These are phyloP conservation scores for Caenorhabditis tropicalis DNA, from an alignment of 1,140 invertebrate species.

Conservation along the genomic window DNA sequence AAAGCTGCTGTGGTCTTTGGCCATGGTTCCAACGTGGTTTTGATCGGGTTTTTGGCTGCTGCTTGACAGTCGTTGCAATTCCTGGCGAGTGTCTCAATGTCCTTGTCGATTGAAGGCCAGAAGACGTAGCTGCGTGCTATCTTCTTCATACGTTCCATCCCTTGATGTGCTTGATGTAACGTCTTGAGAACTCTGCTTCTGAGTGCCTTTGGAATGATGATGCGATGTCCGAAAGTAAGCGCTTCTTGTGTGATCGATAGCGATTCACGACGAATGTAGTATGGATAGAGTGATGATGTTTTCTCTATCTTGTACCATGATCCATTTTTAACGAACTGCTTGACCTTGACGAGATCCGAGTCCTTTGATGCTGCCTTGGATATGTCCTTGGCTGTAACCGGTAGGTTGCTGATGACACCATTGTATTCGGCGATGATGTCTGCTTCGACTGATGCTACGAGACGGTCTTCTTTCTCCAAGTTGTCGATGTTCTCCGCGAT, in stretches of 20 bases:
- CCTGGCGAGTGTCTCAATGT: constrained; percentile 74
- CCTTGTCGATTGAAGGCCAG: constrained; percentile 74
- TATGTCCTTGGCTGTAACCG: neutral
- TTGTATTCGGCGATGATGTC: neutral
- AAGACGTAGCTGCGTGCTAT: constrained; percentile 71
- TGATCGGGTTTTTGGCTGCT: constrained; percentile 40
- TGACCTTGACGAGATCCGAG: neutral
- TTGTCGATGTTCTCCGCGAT: too few relatives aligned
- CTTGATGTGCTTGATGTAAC: constrained; percentile 67
- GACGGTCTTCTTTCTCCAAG: too few relatives aligned
- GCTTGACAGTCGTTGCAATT: constrained; percentile 72
- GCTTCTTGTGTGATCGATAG: constrained; percentile 53
- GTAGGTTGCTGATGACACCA: neutral
- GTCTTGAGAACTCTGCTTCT: constrained; percentile 58
- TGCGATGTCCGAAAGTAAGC: constrained; percentile 49
- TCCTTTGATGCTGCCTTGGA: neutral
- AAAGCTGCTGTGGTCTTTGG: constrained; percentile 62
- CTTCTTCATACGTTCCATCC: constrained; percentile 69
- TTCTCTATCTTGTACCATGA: neutral
- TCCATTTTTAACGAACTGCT: neutral
- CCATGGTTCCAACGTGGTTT: constrained; percentile 56
- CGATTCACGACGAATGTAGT: neutral
- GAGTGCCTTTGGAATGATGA: constrained; percentile 62
- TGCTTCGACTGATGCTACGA: too few relatives aligned
- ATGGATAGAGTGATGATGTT: neutral